phyloP scores from a whole-genome alignment of 2,113 vertebrate species.

The Protobothrops mucrosquamatus region DNA sequence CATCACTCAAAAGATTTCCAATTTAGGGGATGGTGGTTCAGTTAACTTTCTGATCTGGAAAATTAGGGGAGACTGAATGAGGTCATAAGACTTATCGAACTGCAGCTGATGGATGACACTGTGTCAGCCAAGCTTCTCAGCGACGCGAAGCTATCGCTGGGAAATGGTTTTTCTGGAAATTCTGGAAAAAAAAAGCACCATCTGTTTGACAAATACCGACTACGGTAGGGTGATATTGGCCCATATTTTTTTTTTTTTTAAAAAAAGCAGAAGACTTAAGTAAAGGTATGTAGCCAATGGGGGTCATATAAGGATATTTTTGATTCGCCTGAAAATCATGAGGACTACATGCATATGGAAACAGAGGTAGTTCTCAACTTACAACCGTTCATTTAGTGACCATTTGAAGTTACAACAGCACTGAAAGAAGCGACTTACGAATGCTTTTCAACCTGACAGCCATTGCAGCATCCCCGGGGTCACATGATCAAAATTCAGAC shows the following conservation, averaged over 20 bases:
- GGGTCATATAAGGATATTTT: not conserved
- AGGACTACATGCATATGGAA: not conserved
- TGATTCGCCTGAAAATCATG: no score
- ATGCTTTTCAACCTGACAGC: no score
- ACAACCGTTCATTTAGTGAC: no score
- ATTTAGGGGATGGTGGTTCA: slow-evolving; percentile 75
- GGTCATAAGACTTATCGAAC: slow-evolving; percentile 36
- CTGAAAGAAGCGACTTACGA: no score
- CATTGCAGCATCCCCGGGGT: no score
- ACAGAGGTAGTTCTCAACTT: not conserved
- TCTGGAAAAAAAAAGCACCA: not conserved
- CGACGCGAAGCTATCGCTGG: not conserved
- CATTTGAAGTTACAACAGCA: no score
- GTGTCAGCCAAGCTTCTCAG: slow-evolving; percentile 21
- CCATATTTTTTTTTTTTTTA: no score
- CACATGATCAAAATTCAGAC: no score
- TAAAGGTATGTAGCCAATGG: not conserved
- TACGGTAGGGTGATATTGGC: not conserved
- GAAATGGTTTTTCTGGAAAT: slow-evolving; percentile 38
- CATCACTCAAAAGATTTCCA: slow-evolving; percentile 74
- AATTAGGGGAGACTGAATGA: slow-evolving; percentile 69
- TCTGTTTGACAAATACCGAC: not conserved
- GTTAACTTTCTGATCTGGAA: slow-evolving; percentile 83
- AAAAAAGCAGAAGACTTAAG: not conserved
- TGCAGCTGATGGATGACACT: slow-evolving; percentile 9